phyloP scores from a whole-genome alignment of 2,797 vertebrate genomes.

The Anguilla pacifica region DNA sequence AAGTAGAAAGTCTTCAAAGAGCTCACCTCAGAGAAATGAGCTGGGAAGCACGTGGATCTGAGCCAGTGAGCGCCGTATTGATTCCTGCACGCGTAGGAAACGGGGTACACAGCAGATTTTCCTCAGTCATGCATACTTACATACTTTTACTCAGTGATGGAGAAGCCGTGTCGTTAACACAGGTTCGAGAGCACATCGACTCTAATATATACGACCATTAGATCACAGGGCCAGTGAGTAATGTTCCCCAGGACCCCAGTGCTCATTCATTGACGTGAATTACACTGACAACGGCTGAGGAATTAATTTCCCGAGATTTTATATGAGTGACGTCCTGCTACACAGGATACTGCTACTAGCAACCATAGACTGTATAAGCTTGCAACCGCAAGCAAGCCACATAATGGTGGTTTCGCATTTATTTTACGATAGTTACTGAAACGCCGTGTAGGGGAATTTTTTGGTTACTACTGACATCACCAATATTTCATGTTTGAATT shows the following conservation, averaged over 20 bases:
- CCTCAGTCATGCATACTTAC: background rate
- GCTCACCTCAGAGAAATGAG: background rate
- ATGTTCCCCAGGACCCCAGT: background rate
- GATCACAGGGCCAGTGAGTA: background rate
- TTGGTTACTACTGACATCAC: background rate
- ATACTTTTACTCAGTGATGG: background rate
- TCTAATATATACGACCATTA: background rate
- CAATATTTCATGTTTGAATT: background rate
- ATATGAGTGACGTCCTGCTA: background rate
- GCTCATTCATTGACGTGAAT: background rate
- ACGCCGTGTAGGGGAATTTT: background rate
- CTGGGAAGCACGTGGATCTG: background rate
- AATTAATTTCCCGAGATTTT: background rate
- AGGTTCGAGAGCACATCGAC: no score
- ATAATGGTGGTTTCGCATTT: background rate
- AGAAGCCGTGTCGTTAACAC: background rate
- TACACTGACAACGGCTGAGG: background rate
- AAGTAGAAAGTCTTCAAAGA: constrained; percentile 16
- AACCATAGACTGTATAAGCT: background rate
- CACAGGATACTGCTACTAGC: background rate
- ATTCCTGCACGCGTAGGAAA: background rate
- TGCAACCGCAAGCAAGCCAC: background rate
- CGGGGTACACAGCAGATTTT: background rate
- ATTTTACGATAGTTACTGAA: background rate
- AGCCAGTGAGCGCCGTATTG: background rate